Evolutionary conservation across 2,113 vertebrate genomes (phyloP), one percentile per base, ranked within the genome.

Genomic region (Elephas maximus): DNA sequence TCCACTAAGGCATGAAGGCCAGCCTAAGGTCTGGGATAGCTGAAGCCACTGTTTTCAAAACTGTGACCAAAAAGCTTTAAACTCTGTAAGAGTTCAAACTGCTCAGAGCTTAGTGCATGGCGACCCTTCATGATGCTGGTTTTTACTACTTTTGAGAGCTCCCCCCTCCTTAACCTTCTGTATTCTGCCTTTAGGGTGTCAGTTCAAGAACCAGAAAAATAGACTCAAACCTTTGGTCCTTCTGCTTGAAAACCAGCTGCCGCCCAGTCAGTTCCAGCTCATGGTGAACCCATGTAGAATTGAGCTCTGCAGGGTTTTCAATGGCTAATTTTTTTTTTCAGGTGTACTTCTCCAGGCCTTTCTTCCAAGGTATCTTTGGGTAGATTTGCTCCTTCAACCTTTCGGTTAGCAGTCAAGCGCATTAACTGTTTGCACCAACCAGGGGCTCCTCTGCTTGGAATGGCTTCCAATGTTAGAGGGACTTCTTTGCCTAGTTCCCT

Each of bases 381-480:
- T 17, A 57, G 53, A 57, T 57, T 57, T 12, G 11, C 8, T 2
- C 53, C 53, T 57, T 14, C 53, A 57, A 57, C 11, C 53, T 57
- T 57, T 17, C 53, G 15, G 8, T 57, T 57, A 57, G 53, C 53
- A 57, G 53, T 14, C 53, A 12, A 57, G 53, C 15, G 15, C 53
- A 57, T 57, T 57, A 57, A 17, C 53, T 57, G 9, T 57, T 57
- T 57, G 53, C 53, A 57, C 53, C 15, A 62, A 18, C 60, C 60
- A 21, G 0, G 0, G 41, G 21, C 57, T 26, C 51, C 37, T 82
- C 12, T 23, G 71, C 10, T 8, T 8, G 1, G 74, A 45, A 86
- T 37, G n/a, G 23, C 37, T 60, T 48, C 53, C 28, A 5, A 0
- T 0, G 14, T 8, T 14, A 15, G 28, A 21, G 28, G 11, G 15